These are phyloP conservation scores for Eumacrocentrus americanus DNA, from an alignment of 2,888 invertebrate species.

Conservation along the genomic window DNA sequence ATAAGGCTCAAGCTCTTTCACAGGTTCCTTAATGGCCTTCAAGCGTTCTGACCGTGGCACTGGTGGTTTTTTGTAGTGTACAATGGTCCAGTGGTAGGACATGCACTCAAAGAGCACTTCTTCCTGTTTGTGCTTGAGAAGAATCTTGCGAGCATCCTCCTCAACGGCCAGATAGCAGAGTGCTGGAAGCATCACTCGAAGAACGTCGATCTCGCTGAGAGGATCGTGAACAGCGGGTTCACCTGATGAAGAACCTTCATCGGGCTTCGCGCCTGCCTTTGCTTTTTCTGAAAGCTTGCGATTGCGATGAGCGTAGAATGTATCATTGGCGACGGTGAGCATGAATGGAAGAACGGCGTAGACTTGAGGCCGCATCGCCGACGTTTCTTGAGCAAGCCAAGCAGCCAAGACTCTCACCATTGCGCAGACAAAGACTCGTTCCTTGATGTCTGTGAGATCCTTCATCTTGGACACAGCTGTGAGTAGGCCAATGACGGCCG, in stretches of 20 bases:
- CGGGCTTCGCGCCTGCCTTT: slow-evolving; percentile 61
- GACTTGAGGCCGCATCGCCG: slow-evolving; percentile 83
- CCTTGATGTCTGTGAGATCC: slow-evolving; percentile 71
- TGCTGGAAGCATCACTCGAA: slow-evolving; percentile 85
- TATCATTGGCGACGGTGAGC: slow-evolving; percentile 79
- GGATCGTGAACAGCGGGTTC: slow-evolving; percentile 60
- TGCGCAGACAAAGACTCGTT: slow-evolving; percentile 82
- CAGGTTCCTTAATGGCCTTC: slow-evolving; percentile 77
- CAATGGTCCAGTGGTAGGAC: slow-evolving; percentile 85
- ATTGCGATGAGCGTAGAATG: slow-evolving; percentile 76
- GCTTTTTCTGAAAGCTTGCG: slow-evolving; percentile 73
- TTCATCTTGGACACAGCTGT: slow-evolving; percentile 76
- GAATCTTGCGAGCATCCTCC: slow-evolving; percentile 81
- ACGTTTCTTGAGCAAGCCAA: slow-evolving; percentile 92
- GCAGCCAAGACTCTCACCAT: slow-evolving; percentile 83
- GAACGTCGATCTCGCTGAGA: slow-evolving; percentile 72
- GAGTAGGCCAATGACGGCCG: slow-evolving; percentile 78
- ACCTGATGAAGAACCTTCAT: slow-evolving; percentile 47
- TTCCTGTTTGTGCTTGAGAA: slow-evolving; percentile 79
- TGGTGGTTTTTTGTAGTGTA: slow-evolving; percentile 82
- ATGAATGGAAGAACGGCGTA: slow-evolving; percentile 83
- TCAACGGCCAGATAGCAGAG: slow-evolving; percentile 91
- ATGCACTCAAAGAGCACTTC: slow-evolving; percentile 80
- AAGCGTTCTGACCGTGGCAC: slow-evolving; percentile 81
- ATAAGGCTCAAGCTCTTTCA: slow-evolving; percentile 76